These are phyloP conservation scores for Carassius carassius DNA, from an alignment of 2,113 vertebrate species.

Conservation along the genomic window DNA sequence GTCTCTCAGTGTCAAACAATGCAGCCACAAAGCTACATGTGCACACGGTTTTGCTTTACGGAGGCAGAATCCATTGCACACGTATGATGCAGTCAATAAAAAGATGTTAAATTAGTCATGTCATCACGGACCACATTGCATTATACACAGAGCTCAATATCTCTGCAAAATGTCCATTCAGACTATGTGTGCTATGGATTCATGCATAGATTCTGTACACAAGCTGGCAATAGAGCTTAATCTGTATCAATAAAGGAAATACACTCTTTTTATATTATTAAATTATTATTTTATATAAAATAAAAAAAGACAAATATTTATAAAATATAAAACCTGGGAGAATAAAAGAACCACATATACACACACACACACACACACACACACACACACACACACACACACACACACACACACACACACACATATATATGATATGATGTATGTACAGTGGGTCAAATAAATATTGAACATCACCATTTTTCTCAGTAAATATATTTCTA, in stretches of 20 bases:
- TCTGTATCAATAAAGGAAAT: too few species aligned
- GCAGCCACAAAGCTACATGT: not conserved
- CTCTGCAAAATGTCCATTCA: not conserved
- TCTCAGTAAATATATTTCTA: too few species aligned
- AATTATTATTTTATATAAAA: not conserved
- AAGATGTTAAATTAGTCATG: not conserved
- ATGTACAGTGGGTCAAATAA: too few species aligned
- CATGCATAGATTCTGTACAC: too few species aligned
- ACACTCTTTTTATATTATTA: too few species aligned
- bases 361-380: too few species aligned
- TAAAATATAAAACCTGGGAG: not conserved
- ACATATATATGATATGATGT: too few species aligned
- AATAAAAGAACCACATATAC: not conserved
- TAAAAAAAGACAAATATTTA: not conserved
- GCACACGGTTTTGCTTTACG: not conserved
- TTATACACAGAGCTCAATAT: not conserved
- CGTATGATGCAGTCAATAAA: not conserved
- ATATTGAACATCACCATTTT: too few species aligned
- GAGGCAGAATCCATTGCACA: conserved; percentile 18
- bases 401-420: too few species aligned
- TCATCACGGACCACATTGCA: not conserved
- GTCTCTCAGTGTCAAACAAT: conserved; percentile 19
- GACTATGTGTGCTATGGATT: not conserved
- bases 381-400: too few species aligned
- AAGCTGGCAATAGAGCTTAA: too few species aligned